Conservation (phyloP, 2,888 invertebrate genomes). For the Stramonita haemastoma region DNA sequence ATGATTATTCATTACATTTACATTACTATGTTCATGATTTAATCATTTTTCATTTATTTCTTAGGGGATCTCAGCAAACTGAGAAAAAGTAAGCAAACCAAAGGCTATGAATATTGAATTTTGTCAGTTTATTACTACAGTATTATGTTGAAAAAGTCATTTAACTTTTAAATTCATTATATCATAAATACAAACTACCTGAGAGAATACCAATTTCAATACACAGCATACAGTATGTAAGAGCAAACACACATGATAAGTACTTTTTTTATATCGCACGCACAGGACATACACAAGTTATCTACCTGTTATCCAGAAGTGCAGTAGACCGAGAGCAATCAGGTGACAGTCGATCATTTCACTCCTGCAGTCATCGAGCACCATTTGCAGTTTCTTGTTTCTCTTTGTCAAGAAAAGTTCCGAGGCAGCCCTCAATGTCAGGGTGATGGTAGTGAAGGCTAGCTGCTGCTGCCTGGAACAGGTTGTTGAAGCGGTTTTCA, state of each 20-base stretch:
- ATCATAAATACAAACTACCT: too few relatives aligned
- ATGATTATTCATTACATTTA: too few relatives aligned
- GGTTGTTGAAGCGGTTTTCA: slow-evolving; percentile 1
- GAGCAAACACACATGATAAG: too few relatives aligned
- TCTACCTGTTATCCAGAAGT: slow-evolving; percentile 30
- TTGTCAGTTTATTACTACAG: neutral
- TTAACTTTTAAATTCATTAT: too few relatives aligned
- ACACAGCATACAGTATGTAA: too few relatives aligned
- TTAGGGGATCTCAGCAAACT: too few relatives aligned
- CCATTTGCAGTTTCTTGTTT: neutral
- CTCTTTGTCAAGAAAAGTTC: neutral
- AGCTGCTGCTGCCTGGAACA: neutral
- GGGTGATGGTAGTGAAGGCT: slow-evolving; percentile 7
- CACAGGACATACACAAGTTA: neutral
- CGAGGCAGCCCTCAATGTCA: slow-evolving; percentile 1
- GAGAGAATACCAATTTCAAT: too few relatives aligned
- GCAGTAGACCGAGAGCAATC: slow-evolving; percentile 24
- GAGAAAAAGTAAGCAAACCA: too few relatives aligned
- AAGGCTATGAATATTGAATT: too few relatives aligned
- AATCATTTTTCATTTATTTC: too few relatives aligned
- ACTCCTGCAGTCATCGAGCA: slow-evolving; percentile 1
- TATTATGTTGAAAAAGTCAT: neutral
- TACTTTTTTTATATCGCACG: too few relatives aligned
- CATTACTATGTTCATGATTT: too few relatives aligned
- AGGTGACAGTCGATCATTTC: slow-evolving; percentile 24